phyloP scores from a whole-genome alignment of 2,888 invertebrate species.

The Julus scandinavius region DNA sequence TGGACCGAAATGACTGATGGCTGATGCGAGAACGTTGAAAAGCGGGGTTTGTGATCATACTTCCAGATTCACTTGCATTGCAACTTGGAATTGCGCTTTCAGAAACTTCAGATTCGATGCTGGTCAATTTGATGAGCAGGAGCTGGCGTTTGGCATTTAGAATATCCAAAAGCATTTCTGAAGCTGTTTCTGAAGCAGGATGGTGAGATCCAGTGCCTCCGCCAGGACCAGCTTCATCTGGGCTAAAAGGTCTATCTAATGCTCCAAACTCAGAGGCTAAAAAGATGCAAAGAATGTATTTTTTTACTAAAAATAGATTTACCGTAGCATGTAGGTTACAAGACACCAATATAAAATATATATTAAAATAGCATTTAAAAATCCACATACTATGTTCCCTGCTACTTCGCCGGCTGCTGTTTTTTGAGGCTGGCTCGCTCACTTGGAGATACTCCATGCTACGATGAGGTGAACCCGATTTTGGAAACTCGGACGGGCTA shows the following conservation, averaged over 20 bases:
- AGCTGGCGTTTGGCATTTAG: conserved; percentile 91
- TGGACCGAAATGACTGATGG: conserved; percentile 79
- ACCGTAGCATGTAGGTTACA: not conserved
- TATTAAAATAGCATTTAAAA: not conserved
- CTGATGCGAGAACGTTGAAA: conserved; percentile 78
- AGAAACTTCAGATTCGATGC: conserved; percentile 88
- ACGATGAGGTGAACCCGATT: conserved; percentile 67
- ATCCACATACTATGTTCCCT: conserved; percentile 51
- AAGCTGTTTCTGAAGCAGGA: conserved; percentile 68
- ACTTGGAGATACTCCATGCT: conserved; percentile 68
- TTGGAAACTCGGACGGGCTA: conserved; percentile 60
- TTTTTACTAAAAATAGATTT: not conserved
- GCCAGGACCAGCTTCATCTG: conserved; percentile 50
- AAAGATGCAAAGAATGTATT: not conserved
- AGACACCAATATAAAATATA: not conserved
- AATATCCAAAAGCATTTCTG: conserved; percentile 94
- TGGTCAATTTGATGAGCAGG: conserved; percentile 83
- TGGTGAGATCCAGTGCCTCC: conserved; percentile 51
- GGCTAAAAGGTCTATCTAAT: conserved; percentile 51
- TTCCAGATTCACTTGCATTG: conserved; percentile 74
- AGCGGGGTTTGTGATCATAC: conserved; percentile 83
- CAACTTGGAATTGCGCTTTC: conserved; percentile 61
- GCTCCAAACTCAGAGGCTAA: conserved; percentile 26
- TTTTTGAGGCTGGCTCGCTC: conserved; percentile 58
- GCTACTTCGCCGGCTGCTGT: conserved; percentile 58